Conservation (phyloP, 2,888 invertebrate species). For the Laspeyria flexula region DNA sequence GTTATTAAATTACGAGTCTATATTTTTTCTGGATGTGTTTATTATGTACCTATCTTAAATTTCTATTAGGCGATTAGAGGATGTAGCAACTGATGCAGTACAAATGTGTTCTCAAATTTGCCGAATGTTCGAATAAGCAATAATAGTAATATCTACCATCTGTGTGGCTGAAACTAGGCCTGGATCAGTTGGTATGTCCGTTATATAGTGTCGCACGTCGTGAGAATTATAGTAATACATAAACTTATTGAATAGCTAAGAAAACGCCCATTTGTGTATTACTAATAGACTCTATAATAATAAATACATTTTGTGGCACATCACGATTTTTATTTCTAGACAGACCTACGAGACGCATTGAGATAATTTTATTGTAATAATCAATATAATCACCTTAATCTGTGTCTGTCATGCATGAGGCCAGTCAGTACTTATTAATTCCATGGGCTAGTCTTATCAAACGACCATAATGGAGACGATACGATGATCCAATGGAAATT, state of each 20-base stretch:
- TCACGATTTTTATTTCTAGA: conserved; percentile 5
- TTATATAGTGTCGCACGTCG: conserved; percentile 5
- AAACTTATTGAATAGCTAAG: conserved; percentile 26
- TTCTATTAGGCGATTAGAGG: conserved; percentile 16
- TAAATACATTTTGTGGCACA: conserved; percentile 39
- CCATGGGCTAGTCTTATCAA: too few relatives aligned
- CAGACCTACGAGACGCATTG: too few relatives aligned
- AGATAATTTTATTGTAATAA: too few relatives aligned
- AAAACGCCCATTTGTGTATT: conserved; percentile 34
- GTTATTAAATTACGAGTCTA: conserved; percentile 27
- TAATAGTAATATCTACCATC: background rate
- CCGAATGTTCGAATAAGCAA: background rate
- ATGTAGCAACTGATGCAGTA: conserved; percentile 21
- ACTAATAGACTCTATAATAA: conserved; percentile 33
- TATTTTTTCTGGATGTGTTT: conserved; percentile 31
- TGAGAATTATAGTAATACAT: conserved; percentile 25
- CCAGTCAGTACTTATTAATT: too few relatives aligned
- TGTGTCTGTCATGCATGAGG: too few relatives aligned
- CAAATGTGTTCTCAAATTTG: background rate
- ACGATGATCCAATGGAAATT: too few relatives aligned
- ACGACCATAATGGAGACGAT: too few relatives aligned
- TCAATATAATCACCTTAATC: too few relatives aligned
- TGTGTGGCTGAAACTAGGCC: background rate
- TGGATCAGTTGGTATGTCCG: conserved; percentile 21
- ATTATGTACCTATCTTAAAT: conserved; percentile 27